Conservation (phyloP, 2,888 invertebrate genomes). For the Hemaris fuciformis region DNA sequence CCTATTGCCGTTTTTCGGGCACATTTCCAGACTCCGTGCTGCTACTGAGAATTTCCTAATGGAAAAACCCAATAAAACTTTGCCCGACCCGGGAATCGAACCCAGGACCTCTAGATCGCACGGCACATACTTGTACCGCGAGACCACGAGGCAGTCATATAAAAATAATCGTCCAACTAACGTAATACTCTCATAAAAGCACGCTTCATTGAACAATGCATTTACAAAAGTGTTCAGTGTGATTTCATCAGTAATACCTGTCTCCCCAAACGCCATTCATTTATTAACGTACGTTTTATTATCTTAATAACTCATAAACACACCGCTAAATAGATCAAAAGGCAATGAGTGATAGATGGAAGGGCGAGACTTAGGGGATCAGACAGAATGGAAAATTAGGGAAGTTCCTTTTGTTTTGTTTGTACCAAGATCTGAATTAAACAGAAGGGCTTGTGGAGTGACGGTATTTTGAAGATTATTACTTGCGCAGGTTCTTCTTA, state of each 20-base stretch:
- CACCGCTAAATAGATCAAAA: slow-evolving; percentile 17
- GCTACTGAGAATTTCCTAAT: too few species aligned
- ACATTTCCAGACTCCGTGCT: too few species aligned
- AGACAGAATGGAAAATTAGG: slow-evolving; percentile 7
- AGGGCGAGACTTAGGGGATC: slow-evolving; percentile 8
- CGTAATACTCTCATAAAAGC: background rate
- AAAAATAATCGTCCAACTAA: background rate
- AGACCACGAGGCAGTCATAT: too few species aligned
- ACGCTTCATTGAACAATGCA: background rate
- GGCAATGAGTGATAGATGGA: slow-evolving; percentile 10
- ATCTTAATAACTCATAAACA: slow-evolving; percentile 18
- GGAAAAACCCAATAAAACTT: too few species aligned
- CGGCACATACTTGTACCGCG: too few species aligned
- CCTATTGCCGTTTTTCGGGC: too few species aligned
- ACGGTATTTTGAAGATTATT: background rate
- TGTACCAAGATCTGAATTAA: background rate
- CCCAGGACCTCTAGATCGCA: too few species aligned
- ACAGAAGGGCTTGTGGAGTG: background rate
- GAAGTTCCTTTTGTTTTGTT: slow-evolving; percentile 8
- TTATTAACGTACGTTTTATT: slow-evolving; percentile 14
- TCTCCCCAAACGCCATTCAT: slow-evolving; percentile 3
- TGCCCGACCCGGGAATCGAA: too few species aligned
- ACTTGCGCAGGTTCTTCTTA: background rate
- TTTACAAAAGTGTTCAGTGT: slow-evolving; percentile 32
- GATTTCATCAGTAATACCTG: slow-evolving; percentile 29